Evolutionary conservation across 2,113 vertebrate species (phyloP), one percentile per base, ranked within the genome.

Genomic region (Illadopsis cleaveri): DNA sequence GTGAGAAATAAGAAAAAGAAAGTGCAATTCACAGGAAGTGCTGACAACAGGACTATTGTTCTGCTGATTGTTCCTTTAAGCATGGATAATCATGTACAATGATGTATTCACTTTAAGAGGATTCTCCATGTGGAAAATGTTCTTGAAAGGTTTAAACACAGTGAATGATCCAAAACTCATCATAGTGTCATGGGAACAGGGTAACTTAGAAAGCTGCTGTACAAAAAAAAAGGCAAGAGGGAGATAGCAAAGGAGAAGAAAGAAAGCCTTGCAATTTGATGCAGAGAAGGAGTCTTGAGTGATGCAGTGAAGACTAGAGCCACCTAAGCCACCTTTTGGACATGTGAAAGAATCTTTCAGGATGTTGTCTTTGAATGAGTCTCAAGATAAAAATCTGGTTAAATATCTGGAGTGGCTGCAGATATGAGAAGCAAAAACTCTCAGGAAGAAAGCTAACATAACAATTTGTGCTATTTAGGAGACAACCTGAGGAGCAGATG

Each of bases 81-180:
- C 95, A 79, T 97, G 77, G 82, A 94, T 98, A 96, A 97, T 96
- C 93, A 86, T 78, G 77, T 83, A 97, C 89, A 95, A 86, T 96
- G 89, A 93, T 95, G 78, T 92, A 96, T 93, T 94, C 66, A 72
- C 38, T 95, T 95, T 72, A 93, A 96, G 91, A 97, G 66, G 71
- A 94, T 96, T 97, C 91, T 93, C 95, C 91, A 96, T 80, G 92
- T 97, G 92, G 89, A 98, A 98, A 97, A 96, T 64, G 22, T 92
- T 97, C 94, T 94, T 96, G 96, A 96, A 97, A 95, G 48, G 60
- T 95, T 97, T 96, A 97, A 97, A 97, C 57, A 94, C 69, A 1
- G 15, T 92, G 94, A 97, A 97, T 86, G 92, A 96, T 96, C 76
- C 86, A 91, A 96, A 96, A 96, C 68, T 94, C 88, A 88, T 94